phyloP scores from a whole-genome alignment of 2,113 vertebrate genomes.

The Verasper variegatus region DNA sequence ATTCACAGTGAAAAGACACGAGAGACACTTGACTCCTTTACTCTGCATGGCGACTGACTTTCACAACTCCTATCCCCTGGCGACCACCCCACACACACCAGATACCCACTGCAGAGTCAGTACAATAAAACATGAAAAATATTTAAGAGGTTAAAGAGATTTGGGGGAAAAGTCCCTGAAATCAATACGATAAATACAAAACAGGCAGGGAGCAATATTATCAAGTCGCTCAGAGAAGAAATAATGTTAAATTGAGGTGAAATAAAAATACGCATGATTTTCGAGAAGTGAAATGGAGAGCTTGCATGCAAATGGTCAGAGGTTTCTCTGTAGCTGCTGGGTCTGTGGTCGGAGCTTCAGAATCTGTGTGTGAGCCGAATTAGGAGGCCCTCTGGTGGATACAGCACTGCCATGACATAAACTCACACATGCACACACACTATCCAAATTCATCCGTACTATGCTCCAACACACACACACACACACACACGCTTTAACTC shows the following conservation, averaged over 20 bases:
- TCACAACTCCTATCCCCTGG: conserved; percentile 63
- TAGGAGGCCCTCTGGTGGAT: conserved; percentile 99
- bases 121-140: conserved; percentile 7
- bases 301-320: conserved; percentile 54
- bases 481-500: conserved; percentile 9
- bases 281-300: not conserved
- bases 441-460: conserved; percentile 32
- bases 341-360: conserved; percentile 15
- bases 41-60: conserved; percentile 72
- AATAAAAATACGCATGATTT: not conserved
- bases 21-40: conserved; percentile 76
- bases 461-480: conserved; percentile 28
- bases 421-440: conserved; percentile 16
- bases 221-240: not conserved
- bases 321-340: conserved; percentile 49
- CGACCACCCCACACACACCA: conserved; percentile 14
- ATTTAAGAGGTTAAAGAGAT: not conserved
- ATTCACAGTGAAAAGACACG: conserved; percentile 78
- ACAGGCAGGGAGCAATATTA: not conserved
- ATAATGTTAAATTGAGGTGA: not conserved
- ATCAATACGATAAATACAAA: not conserved
- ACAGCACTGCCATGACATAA: conserved; percentile 67
- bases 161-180: not conserved
- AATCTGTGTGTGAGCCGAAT: conserved; percentile 78
- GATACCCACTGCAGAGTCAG: not conserved